Percentiles rank a stretch among this genome's conserved stretches.
These are phyloP conservation scores for Acanthurus lineatus DNA, from an alignment of 2,797 vertebrate genomes.

Conservation along the genomic window DNA sequence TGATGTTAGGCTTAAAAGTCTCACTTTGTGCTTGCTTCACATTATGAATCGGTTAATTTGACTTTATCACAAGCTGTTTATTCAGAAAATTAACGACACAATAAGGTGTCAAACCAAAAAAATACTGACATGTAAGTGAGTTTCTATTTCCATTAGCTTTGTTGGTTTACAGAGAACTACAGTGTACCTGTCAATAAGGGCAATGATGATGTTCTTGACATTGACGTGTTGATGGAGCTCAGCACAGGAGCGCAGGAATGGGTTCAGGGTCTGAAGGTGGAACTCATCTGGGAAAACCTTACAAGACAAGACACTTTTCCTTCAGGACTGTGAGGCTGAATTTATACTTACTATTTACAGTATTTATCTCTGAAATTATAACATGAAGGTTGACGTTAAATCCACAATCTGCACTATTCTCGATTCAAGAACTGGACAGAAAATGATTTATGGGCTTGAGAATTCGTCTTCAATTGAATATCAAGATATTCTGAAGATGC, in stretches of 20 bases:
- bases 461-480: neutral
- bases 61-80: neutral
- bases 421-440: neutral
- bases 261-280: conserved; percentile 98
- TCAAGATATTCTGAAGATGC: neutral
- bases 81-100: neutral
- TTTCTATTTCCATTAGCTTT: neutral
- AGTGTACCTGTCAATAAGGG: conserved; percentile 96
- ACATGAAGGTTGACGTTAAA: neutral
- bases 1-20: no score
- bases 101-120: neutral
- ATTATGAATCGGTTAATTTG: neutral
- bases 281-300: conserved; percentile 99
- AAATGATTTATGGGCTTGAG: neutral
- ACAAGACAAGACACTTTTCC: neutral
- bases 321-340: neutral
- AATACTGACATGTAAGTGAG: neutral
- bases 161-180: neutral
- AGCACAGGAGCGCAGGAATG: conserved; percentile 96
- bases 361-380: neutral
- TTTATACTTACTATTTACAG: no score
- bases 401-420: neutral
- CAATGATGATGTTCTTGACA: conserved; percentile 99
- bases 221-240: conserved; percentile 99
- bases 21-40: no score